These are phyloP conservation scores for Aplochiton taeniatus DNA, from an alignment of 2,797 vertebrate genomes.

Conservation along the genomic window DNA sequence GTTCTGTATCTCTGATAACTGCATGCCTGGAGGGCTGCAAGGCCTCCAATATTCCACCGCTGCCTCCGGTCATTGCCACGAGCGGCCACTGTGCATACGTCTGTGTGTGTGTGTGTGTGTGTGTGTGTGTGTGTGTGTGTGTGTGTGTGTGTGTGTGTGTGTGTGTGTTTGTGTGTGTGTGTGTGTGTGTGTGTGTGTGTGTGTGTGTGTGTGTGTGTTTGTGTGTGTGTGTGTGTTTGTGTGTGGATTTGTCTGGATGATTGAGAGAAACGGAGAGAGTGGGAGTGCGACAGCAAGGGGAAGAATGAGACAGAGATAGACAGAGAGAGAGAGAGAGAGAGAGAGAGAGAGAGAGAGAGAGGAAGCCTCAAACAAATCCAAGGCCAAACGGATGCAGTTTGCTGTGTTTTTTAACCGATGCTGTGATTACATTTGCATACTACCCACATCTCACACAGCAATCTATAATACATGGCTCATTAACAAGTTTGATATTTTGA, in stretches of 20 bases:
- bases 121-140: conserved; percentile 11
- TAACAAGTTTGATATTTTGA: conserved; percentile 62
- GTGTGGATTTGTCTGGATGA: conserved; percentile 39
- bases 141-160: conserved; percentile 17
- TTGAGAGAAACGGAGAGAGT: not conserved
- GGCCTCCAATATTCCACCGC: conserved; percentile 67
- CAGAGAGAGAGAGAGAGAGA: not conserved
- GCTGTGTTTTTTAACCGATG: conserved; percentile 24
- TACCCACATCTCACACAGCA: conserved; percentile 41
- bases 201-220: conserved; percentile 1
- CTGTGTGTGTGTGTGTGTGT: conserved; percentile 26
- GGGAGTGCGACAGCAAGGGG: too few relatives aligned
- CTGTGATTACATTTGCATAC: conserved; percentile 58
- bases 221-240: conserved; percentile 11
- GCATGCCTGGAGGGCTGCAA: conserved; percentile 67
- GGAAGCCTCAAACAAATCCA: conserved; percentile 15
- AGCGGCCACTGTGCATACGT: conserved; percentile 35
- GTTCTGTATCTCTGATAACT: conserved; percentile 72
- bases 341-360: conserved; percentile 1
- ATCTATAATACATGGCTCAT: conserved; percentile 64
- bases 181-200: conserved; percentile 1
- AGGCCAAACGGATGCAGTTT: conserved; percentile 20
- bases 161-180: conserved; percentile 10
- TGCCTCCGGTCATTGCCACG: conserved; percentile 20
- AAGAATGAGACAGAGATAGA: not conserved